phyloP scores from a whole-genome alignment of 2,113 vertebrate genomes.

The Lepidothrix coronata region DNA sequence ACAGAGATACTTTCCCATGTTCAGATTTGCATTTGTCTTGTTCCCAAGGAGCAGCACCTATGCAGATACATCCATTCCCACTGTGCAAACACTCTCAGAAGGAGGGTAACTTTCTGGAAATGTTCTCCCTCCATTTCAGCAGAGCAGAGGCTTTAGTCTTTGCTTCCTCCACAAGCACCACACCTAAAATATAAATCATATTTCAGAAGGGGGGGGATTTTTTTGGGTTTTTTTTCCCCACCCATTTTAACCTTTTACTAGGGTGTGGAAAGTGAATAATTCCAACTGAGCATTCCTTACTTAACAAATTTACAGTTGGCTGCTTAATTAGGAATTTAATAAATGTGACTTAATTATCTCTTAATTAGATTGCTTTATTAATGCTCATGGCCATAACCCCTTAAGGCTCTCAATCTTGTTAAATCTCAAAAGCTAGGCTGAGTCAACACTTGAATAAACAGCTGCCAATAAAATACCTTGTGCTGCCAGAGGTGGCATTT shows the following conservation, averaged over 20 bases:
- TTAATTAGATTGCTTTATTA: constrained; percentile 54
- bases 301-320: constrained; percentile 18
- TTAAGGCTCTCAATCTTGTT: not conserved
- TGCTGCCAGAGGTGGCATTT: constrained; percentile 3
- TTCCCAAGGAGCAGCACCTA: not conserved
- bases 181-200: not conserved
- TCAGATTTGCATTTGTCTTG: not conserved
- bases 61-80: not conserved
- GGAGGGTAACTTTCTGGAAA: not conserved
- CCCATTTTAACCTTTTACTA: not conserved
- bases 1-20: not conserved
- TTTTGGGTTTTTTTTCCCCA: not conserved
- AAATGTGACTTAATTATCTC: constrained; percentile 52
- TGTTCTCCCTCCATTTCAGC: not conserved
- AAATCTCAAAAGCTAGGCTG: constrained; percentile 32
- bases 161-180: not conserved
- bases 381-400: constrained; percentile 11
- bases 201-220: not conserved
- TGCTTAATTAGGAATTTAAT: constrained; percentile 68
- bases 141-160: not conserved
- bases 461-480: not conserved
- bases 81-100: not conserved
- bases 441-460: constrained; percentile 42
- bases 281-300: constrained; percentile 28
- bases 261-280: constrained; percentile 28